Base-by-base conservation (phyloP, 1,140 invertebrate species). In the Myzus persicae region DNA sequence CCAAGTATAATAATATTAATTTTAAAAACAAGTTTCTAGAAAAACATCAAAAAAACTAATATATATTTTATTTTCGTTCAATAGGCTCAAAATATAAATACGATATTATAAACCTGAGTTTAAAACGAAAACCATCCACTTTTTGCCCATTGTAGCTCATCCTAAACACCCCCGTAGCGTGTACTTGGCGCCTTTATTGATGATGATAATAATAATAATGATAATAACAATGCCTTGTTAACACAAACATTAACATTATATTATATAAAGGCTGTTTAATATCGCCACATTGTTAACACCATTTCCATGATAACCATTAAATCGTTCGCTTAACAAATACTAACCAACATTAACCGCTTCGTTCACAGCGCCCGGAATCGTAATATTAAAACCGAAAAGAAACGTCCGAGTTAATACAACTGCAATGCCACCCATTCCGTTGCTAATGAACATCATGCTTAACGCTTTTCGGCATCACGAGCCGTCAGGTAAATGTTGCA, bases 401-500 rank as follows among this genome's bases (percentile, higher is more conserved):
- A 84, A 82, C 38, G n/a, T 40, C 26, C 14, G 9, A n/a, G 36
- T n/a, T 84, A 93, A 93, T 38, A 46, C 20, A 26, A 93, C 81
- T 14, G 18, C 91, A 51, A 54, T 93, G 40, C 76, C 46, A 36
- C 91, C 91, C 26, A 54, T 93, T 40, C 91, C 81, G 44, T 84
- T 93, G 38, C 26, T 93, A 48, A 54, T 93, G 44, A 93, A 84
- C 81, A 40, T 51, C 81, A 51, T 93, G 46, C 91, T 93, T 85
- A 85, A 93, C 24, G 91, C 91, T 85, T 93, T 93, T 54, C 81
- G 46, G 24, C 46, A 81, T 22, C 46, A 81, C 8, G 18, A 82
- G 90, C 90, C 90, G 44, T 38, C 91, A 93, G 91, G 91, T 97
- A 97, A 67, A 90, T 87, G 26, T 87, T n/a, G 26, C 38, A 9